A percentile compares a stretch with the other conserved stretches of the same genome.
Evolutionary conservation across 2,888 invertebrate species (phyloP).

Genomic region (Escarpia spicata): DNA sequence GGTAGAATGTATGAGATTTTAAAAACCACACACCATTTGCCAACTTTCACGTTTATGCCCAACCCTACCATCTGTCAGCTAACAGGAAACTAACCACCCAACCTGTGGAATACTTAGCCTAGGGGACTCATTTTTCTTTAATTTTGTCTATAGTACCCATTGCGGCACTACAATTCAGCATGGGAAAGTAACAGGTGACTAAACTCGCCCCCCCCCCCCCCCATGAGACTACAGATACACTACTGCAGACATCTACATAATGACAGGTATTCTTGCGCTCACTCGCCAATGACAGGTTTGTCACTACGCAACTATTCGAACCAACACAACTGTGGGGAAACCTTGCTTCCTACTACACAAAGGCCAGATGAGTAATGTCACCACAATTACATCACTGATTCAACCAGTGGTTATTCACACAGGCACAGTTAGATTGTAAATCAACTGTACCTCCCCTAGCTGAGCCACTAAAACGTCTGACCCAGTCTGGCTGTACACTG

Average conservation of each 20-base stretch:
- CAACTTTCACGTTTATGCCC: too few relatives aligned
- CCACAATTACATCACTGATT: background rate
- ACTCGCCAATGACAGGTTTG: background rate
- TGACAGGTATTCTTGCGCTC: background rate
- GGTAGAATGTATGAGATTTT: too few relatives aligned
- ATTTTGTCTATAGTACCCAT: too few relatives aligned
- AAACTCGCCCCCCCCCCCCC: too few relatives aligned
- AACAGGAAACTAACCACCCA: too few relatives aligned
- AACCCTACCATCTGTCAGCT: too few relatives aligned
- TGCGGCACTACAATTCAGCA: too few relatives aligned
- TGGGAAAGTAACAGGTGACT: too few relatives aligned
- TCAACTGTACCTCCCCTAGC: background rate
- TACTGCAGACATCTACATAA: background rate
- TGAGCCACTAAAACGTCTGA: background rate
- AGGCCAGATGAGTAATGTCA: background rate
- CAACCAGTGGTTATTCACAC: conserved; percentile 16
- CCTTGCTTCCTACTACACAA: background rate
- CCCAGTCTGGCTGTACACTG: background rate
- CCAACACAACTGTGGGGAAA: background rate
- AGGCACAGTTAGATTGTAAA: background rate
- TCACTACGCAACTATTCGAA: background rate
- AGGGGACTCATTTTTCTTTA: too few relatives aligned
- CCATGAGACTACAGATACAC: background rate
- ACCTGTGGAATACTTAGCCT: too few relatives aligned
- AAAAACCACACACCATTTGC: too few relatives aligned